Evolutionary conservation across 2,888 invertebrate species (phyloP).

Genomic region (Drosophila subquinaria): DNA sequence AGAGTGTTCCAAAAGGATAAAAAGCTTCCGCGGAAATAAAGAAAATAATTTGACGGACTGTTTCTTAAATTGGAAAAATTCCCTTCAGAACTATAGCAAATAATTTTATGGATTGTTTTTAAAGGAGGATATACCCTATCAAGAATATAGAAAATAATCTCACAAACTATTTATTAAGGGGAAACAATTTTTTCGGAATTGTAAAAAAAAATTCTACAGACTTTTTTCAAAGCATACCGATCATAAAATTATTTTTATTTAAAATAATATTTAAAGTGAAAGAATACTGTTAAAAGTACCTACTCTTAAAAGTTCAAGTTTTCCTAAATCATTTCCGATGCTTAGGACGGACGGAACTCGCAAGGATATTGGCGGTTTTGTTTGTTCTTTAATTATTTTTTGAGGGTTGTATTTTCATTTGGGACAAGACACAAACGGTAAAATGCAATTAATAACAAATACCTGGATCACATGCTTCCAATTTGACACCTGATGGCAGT

Average conservation of each 20-base stretch:
- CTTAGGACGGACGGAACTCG: constrained; percentile 13
- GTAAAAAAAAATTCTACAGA: background rate
- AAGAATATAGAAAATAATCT: background rate
- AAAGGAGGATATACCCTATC: background rate
- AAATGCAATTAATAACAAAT: constrained; percentile 82
- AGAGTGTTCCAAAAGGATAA: no score
- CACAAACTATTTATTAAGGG: background rate
- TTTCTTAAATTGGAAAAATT: no score
- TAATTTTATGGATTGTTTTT: background rate
- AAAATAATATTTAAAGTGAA: no score
- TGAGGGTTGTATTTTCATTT: background rate
- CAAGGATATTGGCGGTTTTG: background rate
- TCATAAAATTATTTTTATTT: no score
- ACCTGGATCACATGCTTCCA: constrained; percentile 95
- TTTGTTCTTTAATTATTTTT: constrained; percentile 3
- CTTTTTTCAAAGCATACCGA: background rate
- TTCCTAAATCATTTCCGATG: background rate
- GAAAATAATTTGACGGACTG: no score
- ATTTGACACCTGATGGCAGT: constrained; percentile 93
- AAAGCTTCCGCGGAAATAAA: no score
- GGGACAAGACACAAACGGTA: constrained; percentile 69
- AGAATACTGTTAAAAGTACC: no score
- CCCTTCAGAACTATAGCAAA: background rate
- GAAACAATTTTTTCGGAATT: background rate
- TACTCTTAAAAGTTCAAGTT: background rate